phyloP scores from a whole-genome alignment of 1,140 invertebrate species.

The Meloidogyne floridensis region DNA sequence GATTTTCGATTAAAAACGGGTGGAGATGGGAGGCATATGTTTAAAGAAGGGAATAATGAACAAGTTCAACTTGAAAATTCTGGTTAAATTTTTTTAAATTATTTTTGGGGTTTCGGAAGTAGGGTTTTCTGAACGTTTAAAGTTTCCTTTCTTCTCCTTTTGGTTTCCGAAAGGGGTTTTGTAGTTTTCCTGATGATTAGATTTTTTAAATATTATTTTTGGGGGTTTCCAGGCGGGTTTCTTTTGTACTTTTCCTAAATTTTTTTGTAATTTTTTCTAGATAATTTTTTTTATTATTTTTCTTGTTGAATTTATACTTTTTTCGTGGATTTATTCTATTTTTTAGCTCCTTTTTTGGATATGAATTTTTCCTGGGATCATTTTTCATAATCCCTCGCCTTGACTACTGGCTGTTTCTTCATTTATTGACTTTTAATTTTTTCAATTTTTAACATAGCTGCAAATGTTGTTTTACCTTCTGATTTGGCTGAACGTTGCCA shows the following conservation, averaged over 20 bases:
- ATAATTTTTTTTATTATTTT: neutral
- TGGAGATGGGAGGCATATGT: neutral
- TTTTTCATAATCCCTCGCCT: neutral
- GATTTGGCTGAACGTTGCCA: conserved; percentile 68
- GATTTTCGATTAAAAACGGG: conserved; percentile 9
- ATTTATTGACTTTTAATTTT: neutral
- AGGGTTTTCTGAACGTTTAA: too few relatives aligned
- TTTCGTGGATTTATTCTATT: too few relatives aligned
- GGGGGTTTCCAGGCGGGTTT: too few relatives aligned
- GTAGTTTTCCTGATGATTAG: too few relatives aligned
- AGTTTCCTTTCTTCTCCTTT: too few relatives aligned
- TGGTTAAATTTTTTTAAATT: neutral
- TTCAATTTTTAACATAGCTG: neutral
- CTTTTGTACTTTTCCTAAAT: too few relatives aligned
- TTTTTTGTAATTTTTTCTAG: neutral
- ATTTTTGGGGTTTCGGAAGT: neutral
- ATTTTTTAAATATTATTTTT: too few relatives aligned
- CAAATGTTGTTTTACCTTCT: conserved; percentile 43
- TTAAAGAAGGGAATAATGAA: neutral
- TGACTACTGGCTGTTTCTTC: too few relatives aligned
- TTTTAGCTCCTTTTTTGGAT: too few relatives aligned
- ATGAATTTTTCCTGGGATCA: too few relatives aligned
- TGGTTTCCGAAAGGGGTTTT: too few relatives aligned
- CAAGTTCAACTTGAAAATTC: neutral
- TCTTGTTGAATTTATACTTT: too few relatives aligned